Evolutionary conservation across 2,113 vertebrate genomes (phyloP).

Genomic region (Motacilla tschutschensis): DNA sequence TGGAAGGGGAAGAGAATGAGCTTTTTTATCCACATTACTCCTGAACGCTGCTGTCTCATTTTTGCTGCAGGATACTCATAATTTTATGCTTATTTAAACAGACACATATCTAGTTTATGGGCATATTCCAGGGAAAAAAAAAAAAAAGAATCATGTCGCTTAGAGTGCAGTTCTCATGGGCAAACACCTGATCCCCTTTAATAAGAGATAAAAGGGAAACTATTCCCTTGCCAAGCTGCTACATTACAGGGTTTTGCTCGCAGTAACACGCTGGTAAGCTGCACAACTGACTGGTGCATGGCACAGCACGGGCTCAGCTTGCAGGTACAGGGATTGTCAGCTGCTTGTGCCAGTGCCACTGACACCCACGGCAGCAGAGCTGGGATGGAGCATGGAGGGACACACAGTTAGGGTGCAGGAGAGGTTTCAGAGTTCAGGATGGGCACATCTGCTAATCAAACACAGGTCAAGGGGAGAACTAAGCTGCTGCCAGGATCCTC

Average conservation of each 20-base stretch:
- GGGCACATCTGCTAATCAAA: background rate
- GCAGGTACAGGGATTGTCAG: background rate
- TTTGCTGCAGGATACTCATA: constrained; percentile 71
- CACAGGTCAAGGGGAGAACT: background rate
- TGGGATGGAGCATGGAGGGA: background rate
- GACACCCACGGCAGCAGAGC: background rate
- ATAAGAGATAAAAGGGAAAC: constrained; percentile 67
- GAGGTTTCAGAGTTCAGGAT: background rate
- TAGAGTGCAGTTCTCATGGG: constrained; percentile 70
- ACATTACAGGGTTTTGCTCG: background rate
- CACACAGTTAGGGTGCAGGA: background rate
- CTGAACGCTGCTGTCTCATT: constrained; percentile 67
- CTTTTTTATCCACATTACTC: constrained; percentile 19
- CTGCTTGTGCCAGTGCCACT: background rate
- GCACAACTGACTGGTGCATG: background rate
- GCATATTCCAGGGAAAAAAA: constrained; percentile 58
- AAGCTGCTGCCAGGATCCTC: background rate
- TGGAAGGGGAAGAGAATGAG: constrained; percentile 3
- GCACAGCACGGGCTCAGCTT: background rate
- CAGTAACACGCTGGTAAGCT: background rate
- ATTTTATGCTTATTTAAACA: constrained; percentile 82
- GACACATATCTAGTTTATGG: constrained; percentile 76
- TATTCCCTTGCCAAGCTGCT: constrained; percentile 19
- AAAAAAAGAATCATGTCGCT: constrained; percentile 51
- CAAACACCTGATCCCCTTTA: constrained; percentile 84